Percentiles rank a stretch among this genome's conserved stretches.
Evolutionary conservation across 2,888 invertebrate genomes (phyloP).

Genomic region (Ormia ochracea): DNA sequence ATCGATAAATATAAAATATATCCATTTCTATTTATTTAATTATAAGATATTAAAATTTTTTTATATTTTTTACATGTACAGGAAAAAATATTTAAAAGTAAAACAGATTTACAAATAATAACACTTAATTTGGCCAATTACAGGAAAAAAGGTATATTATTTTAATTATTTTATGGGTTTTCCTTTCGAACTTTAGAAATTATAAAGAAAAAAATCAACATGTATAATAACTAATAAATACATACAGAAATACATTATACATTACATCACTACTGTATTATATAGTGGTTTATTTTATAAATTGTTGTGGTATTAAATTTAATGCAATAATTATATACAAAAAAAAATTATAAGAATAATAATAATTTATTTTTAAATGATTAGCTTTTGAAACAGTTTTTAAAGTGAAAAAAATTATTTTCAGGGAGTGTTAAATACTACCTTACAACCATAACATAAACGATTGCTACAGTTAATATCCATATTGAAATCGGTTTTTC

Average conservation of each 20-base stretch:
- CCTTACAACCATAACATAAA: no score
- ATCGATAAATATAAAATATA: background rate
- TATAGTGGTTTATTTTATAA: slow-evolving; percentile 27
- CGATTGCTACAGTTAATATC: no score
- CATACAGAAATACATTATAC: slow-evolving; percentile 39
- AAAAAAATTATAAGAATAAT: slow-evolving; percentile 6
- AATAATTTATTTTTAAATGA: background rate
- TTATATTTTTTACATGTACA: slow-evolving; percentile 1
- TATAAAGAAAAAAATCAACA: slow-evolving; percentile 41
- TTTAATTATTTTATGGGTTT: background rate
- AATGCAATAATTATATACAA: slow-evolving; percentile 40
- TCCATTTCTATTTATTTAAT: background rate
- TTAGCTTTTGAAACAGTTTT: background rate
- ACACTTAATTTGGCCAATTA: background rate
- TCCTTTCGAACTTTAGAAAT: background rate
- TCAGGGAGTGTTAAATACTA: no score
- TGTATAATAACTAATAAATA: slow-evolving; percentile 51
- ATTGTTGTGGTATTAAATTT: slow-evolving; percentile 24
- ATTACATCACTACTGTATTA: slow-evolving; percentile 5
- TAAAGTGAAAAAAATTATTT: background rate
- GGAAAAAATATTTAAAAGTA: background rate
- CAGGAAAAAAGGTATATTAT: background rate
- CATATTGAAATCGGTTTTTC: no score
- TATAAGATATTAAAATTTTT: slow-evolving; percentile 6
- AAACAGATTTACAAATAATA: slow-evolving; percentile 26